Evolutionary conservation across 2,888 invertebrate genomes (phyloP).

Genomic region (Drosophila siamana): DNA sequence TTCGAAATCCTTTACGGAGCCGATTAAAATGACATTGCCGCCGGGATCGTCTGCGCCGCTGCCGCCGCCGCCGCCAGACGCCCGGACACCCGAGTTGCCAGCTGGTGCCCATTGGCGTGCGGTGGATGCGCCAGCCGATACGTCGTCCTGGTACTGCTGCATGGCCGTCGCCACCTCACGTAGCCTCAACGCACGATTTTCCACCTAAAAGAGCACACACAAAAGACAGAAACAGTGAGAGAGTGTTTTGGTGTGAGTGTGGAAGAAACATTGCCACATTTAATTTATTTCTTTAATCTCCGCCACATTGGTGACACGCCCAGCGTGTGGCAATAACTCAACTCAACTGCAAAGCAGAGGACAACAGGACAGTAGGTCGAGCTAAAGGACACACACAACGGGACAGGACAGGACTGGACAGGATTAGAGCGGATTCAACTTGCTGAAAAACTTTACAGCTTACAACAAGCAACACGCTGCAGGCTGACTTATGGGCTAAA

Average conservation of each 20-base stretch:
- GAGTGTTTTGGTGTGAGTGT: conserved; percentile 23
- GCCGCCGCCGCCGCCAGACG: conserved; percentile 71
- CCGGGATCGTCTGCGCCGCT: conserved; percentile 72
- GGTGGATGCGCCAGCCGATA: conserved; percentile 73
- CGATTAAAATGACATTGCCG: conserved; percentile 76
- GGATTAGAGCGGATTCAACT: conserved; percentile 32
- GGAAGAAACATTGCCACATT: conserved; percentile 44
- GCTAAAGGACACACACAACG: not conserved
- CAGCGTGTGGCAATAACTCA: conserved; percentile 69
- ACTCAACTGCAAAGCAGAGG: conserved; percentile 51
- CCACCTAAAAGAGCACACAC: conserved; percentile 87
- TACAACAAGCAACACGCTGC: not conserved
- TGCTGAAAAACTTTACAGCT: conserved; percentile 10
- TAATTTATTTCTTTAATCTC: conserved; percentile 80
- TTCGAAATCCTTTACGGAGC: conserved; percentile 72
- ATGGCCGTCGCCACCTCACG: conserved; percentile 86
- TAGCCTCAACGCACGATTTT: conserved; percentile 93
- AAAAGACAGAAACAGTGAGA: conserved; percentile 13
- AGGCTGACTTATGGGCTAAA: conserved; percentile 15
- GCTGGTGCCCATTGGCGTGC: conserved; percentile 74
- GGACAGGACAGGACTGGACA: conserved; percentile 11
- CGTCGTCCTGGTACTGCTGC: conserved; percentile 85
- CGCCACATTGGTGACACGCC: conserved; percentile 68
- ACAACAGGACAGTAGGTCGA: conserved; percentile 9
- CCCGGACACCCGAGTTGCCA: conserved; percentile 47